A percentile compares a stretch with the other conserved stretches of the same genome.
Conservation (phyloP, 1,140 invertebrate genomes). For the Trichomalopsis sarcophagae region DNA sequence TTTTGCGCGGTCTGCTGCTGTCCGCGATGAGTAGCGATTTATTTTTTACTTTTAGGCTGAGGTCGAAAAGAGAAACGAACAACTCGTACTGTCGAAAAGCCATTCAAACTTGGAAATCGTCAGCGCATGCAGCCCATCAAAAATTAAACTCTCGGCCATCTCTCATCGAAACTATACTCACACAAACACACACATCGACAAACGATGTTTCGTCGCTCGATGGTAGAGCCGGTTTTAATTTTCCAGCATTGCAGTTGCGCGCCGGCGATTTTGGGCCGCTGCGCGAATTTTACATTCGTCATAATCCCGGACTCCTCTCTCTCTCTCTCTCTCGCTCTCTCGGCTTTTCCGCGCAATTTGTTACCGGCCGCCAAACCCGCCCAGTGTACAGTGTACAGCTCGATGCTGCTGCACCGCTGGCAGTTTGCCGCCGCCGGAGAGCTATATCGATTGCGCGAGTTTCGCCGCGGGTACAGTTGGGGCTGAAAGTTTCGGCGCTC, state of each 20-base stretch:
- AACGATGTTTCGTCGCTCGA: not conserved
- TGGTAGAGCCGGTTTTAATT: conserved; percentile 7
- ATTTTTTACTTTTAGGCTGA: no score
- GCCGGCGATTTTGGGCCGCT: not conserved
- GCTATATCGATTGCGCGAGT: not conserved
- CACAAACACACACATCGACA: not conserved
- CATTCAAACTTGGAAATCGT: no score
- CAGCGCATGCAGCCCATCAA: no score
- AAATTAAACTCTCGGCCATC: no score
- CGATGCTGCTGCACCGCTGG: not conserved
- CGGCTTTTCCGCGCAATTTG: not conserved
- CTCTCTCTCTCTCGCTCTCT: not conserved
- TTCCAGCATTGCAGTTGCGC: not conserved
- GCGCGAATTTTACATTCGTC: not conserved
- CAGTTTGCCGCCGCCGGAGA: not conserved
- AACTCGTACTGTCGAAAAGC: no score
- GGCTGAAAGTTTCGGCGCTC: no score
- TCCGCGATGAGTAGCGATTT: not conserved
- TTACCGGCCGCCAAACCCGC: not conserved
- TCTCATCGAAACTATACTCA: no score
- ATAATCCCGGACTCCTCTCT: not conserved
- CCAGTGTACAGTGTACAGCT: not conserved
- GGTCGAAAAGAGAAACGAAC: no score
- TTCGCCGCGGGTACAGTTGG: not conserved
- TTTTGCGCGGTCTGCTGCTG: not conserved